A percentile compares a stretch with the other conserved stretches of the same genome.
Evolutionary conservation across 2,888 invertebrate genomes (phyloP).

Genomic region (Gortyna flavago): DNA sequence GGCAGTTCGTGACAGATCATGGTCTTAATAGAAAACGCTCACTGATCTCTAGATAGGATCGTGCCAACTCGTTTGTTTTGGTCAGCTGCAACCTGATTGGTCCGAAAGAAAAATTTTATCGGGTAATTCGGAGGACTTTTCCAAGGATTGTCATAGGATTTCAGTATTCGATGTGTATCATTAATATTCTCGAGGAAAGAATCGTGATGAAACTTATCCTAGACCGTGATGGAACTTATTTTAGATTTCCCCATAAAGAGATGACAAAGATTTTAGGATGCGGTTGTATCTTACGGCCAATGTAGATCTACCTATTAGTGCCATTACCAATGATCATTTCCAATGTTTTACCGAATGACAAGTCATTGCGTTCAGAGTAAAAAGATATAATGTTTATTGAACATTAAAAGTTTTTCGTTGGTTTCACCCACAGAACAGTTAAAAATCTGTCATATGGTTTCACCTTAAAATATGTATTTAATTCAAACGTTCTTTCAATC

Average conservation of each 20-base stretch:
- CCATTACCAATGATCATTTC: not conserved
- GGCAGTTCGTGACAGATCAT: constrained; percentile 69
- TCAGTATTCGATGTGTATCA: not conserved
- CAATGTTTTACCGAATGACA: not conserved
- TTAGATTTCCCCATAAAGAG: not conserved
- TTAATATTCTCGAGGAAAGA: not conserved
- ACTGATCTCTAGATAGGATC: constrained; percentile 36
- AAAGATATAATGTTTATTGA: not conserved
- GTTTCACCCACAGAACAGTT: no score
- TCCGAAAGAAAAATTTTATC: not conserved
- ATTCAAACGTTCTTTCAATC: constrained; percentile 33
- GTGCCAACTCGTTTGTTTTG: constrained; percentile 49
- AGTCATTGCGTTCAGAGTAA: not conserved
- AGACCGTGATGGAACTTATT: not conserved
- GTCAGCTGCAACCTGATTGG: constrained; percentile 12
- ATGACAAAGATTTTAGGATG: not conserved
- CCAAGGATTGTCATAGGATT: not conserved
- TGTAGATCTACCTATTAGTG: not conserved
- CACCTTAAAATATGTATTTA: not conserved
- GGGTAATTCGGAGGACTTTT: not conserved
- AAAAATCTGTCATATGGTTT: no score
- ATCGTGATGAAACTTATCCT: not conserved
- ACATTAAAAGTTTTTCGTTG: not conserved
- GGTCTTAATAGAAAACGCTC: constrained; percentile 65
- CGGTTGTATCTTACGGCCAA: no score